A percentile compares a stretch with the other conserved stretches of the same genome.
Evolutionary conservation across 2,888 invertebrate genomes (phyloP).

Genomic region (Lasioglossum figueresi): DNA sequence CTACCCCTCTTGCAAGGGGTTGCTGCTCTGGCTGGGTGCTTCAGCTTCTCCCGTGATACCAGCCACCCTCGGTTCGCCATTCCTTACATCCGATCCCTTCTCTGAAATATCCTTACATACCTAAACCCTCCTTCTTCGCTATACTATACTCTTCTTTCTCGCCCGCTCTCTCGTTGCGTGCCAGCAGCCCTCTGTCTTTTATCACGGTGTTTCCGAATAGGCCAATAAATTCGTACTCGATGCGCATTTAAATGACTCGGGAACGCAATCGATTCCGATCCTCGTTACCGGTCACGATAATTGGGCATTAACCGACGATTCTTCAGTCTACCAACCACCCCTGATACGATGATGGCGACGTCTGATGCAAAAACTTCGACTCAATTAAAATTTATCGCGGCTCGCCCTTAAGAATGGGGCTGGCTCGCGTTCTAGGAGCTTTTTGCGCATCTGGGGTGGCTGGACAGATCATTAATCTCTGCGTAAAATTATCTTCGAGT

Average conservation of each 20-base stretch:
- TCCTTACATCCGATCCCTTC: slow-evolving; percentile 73
- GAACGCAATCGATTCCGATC: slow-evolving; percentile 55
- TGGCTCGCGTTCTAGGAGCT: background rate
- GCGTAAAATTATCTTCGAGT: background rate
- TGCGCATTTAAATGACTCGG: slow-evolving; percentile 71
- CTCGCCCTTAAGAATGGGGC: background rate
- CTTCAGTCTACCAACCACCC: background rate
- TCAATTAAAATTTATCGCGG: slow-evolving; percentile 2
- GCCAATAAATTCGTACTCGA: slow-evolving; percentile 71
- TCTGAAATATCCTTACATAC: slow-evolving; percentile 62
- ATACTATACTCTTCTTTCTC: background rate
- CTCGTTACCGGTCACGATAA: slow-evolving; percentile 48
- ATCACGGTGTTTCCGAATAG: slow-evolving; percentile 68
- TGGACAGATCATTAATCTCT: background rate
- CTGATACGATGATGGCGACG: background rate
- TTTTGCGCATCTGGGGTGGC: background rate
- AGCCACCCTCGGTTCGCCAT: slow-evolving; percentile 63
- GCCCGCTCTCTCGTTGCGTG: background rate
- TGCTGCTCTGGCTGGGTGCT: slow-evolving; percentile 55
- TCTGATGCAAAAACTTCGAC: background rate
- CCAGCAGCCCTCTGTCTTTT: slow-evolving; percentile 63
- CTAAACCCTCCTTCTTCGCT: slow-evolving; percentile 25
- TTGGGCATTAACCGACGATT: slow-evolving; percentile 34
- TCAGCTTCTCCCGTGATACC: slow-evolving; percentile 66
- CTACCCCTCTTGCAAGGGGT: slow-evolving; percentile 76